Evolutionary conservation across 2,888 invertebrate species (phyloP), one percentile per base, ranked within the genome.

Genomic region (Drosophila pegasa): DNA sequence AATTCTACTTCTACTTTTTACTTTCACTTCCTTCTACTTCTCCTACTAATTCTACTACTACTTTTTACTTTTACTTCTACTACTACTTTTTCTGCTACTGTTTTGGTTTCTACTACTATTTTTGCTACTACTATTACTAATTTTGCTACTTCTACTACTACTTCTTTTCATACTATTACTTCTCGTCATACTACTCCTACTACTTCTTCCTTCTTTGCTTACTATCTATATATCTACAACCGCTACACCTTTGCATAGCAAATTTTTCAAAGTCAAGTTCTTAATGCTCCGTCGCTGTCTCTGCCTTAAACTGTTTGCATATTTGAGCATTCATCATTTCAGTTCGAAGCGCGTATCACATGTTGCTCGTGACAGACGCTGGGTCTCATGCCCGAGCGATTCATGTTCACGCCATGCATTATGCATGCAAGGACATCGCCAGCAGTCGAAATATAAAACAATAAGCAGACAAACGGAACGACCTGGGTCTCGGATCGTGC

Each of bases 401-500:
- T 5, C 45, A 16, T 45, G 45, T 16, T 10, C 12, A 12, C 27
- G 27, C 45, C 7, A 12, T 45, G 29, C 27, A 45, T 45, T 45
- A 29, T 27, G 16, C 27, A 45, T 29, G 29, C 45, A 45, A 45
- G 18, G 45, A 45, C 45, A 18, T 45, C 43, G 43, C 16, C 43
- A 25, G 25, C 43, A 45, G 43, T 45, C 25, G 6, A 45, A 27
- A 27, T 31, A 31, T 48, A 33, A 33, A 20, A 48, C 48, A 48
- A 48, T 31, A 33, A 48, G 48, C 6, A n/a, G 48, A 48, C 48
- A 37, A 35, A 12, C 20, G 14, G 31, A 2, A 22, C 41, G 22
- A 52, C 35, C 33, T 43, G 51, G 40, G 20, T 29, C 45, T 40
- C 16, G 35, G 45, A 33, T 35, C 16, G 38, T 35, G 38, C 54